phyloP scores from a whole-genome alignment of 2,797 vertebrate species.

The Apogon hyalosoma region DNA sequence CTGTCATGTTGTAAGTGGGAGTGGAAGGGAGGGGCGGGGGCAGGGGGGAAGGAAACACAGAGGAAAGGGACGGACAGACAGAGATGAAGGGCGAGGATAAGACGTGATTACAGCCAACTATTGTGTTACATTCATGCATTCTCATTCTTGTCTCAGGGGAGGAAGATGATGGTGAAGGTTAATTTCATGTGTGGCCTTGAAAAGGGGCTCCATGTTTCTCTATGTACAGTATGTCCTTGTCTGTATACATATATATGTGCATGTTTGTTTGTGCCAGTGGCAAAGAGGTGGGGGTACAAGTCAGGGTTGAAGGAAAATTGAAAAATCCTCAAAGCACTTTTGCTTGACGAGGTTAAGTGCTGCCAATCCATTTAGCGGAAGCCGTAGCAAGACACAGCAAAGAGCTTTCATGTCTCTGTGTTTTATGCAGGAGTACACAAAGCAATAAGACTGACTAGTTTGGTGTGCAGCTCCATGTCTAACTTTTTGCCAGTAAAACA shows the following conservation, averaged over 20 bases:
- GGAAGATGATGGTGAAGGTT: slow-evolving; percentile 53
- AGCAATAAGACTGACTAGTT: slow-evolving; percentile 2
- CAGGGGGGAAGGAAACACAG: slow-evolving; percentile 51
- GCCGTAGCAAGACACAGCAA: slow-evolving; percentile 35
- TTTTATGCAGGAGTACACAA: slow-evolving; percentile 26
- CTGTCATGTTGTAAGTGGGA: slow-evolving; percentile 67
- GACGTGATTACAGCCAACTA: slow-evolving; percentile 66
- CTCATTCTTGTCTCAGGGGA: slow-evolving; percentile 61
- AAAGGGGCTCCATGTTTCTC: slow-evolving; percentile 43
- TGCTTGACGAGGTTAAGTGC: slow-evolving; percentile 74
- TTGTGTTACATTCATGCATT: slow-evolving; percentile 51
- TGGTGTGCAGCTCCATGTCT: background rate
- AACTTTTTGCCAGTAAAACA: slow-evolving; percentile 30
- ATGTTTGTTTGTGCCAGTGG: slow-evolving; percentile 15
- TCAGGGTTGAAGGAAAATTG: slow-evolving; percentile 62
- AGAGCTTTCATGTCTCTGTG: slow-evolving; percentile 28
- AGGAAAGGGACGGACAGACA: slow-evolving; percentile 33
- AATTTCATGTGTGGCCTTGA: slow-evolving; percentile 75
- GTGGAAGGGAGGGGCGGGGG: slow-evolving; percentile 23
- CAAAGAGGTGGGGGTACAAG: slow-evolving; percentile 20
- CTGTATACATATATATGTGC: slow-evolving; percentile 32
- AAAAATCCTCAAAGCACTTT: slow-evolving; percentile 76
- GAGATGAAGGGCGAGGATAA: slow-evolving; percentile 62
- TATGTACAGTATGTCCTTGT: slow-evolving; percentile 54
- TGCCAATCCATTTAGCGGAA: slow-evolving; percentile 74